Conservation (phyloP, 2,888 invertebrate genomes). For the Micoletzkya japonica region DNA sequence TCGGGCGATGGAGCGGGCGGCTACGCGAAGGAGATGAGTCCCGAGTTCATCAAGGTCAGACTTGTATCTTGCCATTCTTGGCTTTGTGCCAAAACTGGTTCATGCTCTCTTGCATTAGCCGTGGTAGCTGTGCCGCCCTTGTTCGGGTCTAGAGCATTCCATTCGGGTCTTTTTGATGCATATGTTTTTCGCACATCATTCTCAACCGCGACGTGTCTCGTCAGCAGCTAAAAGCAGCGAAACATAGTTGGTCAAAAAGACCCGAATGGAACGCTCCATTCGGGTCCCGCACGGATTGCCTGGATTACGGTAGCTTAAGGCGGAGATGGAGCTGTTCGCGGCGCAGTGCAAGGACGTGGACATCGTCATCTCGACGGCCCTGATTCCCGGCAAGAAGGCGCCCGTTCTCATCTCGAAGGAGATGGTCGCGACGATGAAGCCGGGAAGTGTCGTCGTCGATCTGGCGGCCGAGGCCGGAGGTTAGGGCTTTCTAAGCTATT, state of each 20-base stretch:
- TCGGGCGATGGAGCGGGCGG: conserved; percentile 71
- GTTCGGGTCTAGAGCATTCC: too few relatives aligned
- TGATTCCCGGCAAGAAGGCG: conserved; percentile 84
- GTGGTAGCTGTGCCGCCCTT: too few relatives aligned
- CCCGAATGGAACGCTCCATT: too few relatives aligned
- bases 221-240: too few relatives aligned
- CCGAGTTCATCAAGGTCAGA: conserved; percentile 74
- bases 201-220: too few relatives aligned
- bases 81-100: too few relatives aligned
- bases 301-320: conserved; percentile 66
- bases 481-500: not conserved
- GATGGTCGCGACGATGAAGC: conserved; percentile 80
- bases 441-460: conserved; percentile 86
- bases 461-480: conserved; percentile 84
- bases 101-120: too few relatives aligned
- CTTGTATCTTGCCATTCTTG: not conserved
- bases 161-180: too few relatives aligned
- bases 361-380: conserved; percentile 84
- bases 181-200: too few relatives aligned
- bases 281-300: too few relatives aligned
- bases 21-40: conserved; percentile 84
- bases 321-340: conserved; percentile 83
- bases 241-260: too few relatives aligned
- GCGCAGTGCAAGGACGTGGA: conserved; percentile 83
- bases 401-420: conserved; percentile 80